Percentiles rank a stretch among this genome's conserved stretches.
Evolutionary conservation across 2,888 invertebrate species (phyloP).

Genomic region (Coecobrya sp.): DNA sequence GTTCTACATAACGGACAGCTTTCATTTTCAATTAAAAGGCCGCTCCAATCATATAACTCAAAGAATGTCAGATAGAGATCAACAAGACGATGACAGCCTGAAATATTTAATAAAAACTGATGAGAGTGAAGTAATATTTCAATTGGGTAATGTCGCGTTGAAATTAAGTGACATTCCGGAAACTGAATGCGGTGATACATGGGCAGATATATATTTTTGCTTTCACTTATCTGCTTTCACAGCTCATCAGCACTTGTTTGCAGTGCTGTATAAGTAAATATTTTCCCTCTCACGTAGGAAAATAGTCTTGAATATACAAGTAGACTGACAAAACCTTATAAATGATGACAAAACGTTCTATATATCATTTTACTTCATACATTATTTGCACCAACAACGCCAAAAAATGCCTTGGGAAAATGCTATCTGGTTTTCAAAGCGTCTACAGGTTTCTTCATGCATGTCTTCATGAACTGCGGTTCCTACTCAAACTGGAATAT

Average conservation of each 20-base stretch:
- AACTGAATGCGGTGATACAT: slow-evolving; percentile 26
- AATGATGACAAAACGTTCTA: slow-evolving; percentile 71
- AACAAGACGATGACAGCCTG: neutral
- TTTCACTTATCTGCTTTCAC: neutral
- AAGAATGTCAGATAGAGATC: neutral
- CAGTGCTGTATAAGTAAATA: neutral
- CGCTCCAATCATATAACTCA: neutral
- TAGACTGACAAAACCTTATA: slow-evolving; percentile 25
- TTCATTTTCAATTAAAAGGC: slow-evolving; percentile 19
- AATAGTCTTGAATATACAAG: neutral
- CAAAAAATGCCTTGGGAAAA: neutral
- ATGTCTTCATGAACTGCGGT: neutral
- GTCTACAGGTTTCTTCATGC: neutral
- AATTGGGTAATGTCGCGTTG: slow-evolving; percentile 18
- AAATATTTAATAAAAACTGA: slow-evolving; percentile 60
- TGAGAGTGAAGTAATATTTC: slow-evolving; percentile 51
- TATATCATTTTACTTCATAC: slow-evolving; percentile 65
- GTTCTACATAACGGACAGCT: no score
- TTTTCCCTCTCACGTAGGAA: slow-evolving; percentile 5
- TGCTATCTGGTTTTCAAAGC: slow-evolving; percentile 6
- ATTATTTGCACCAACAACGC: neutral
- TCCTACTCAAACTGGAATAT: neutral
- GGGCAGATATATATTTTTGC: neutral
- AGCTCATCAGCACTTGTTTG: neutral
- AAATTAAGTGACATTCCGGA: slow-evolving; percentile 66